Conservation (phyloP, 2,888 invertebrate species). For the Erebia palarica region DNA sequence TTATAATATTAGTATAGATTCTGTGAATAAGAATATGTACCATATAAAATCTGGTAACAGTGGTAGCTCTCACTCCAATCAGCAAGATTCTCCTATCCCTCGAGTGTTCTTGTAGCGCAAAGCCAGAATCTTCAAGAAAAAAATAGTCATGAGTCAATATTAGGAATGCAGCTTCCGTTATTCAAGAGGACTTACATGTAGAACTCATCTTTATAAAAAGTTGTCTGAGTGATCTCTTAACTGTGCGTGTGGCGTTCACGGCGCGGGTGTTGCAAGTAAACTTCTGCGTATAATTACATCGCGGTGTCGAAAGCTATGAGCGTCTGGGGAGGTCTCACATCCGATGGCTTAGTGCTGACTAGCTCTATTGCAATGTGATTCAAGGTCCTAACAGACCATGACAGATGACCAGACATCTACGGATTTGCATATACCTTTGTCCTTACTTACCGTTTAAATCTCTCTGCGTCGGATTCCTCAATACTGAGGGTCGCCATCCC, state of each 20-base stretch:
- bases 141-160: background rate
- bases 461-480: too few relatives aligned
- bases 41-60: too few relatives aligned
- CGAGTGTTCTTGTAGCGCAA: too few relatives aligned
- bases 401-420: background rate
- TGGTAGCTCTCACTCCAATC: too few relatives aligned
- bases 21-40: too few relatives aligned
- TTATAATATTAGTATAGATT: too few relatives aligned
- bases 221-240: conserved; percentile 19
- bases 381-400: background rate
- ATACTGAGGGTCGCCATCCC: too few relatives aligned
- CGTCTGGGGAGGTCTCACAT: conserved; percentile 26
- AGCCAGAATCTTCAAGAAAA: too few relatives aligned
- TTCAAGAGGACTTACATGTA: background rate
- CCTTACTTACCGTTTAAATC: too few relatives aligned
- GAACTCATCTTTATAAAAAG: conserved; percentile 14
- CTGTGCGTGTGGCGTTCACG: conserved; percentile 11
- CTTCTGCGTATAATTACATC: conserved; percentile 29
- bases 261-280: conserved; percentile 28
- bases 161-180: background rate
- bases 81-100: too few relatives aligned
- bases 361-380: too few relatives aligned
- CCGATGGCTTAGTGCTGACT: background rate
- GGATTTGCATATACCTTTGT: too few relatives aligned
- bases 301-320: conserved; percentile 26